Base-by-base conservation (phyloP, 2,113 vertebrate species). In the Cygnus buccinator region DNA sequence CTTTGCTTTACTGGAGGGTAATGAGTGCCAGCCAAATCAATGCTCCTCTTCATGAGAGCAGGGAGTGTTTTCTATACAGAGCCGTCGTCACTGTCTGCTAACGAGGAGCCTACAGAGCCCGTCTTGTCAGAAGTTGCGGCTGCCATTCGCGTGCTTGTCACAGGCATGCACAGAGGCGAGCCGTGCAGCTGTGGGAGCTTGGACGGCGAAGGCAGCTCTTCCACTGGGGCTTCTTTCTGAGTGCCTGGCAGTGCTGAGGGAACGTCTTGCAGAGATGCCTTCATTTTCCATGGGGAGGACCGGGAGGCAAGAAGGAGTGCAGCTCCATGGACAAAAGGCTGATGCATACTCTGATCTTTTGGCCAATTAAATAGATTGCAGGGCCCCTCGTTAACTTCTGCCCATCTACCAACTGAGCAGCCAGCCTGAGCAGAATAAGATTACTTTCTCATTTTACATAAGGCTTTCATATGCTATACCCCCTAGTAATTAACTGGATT, bases 401-500 rank as follows among this genome's bases (percentile, higher is more conserved):
- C 73, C 74, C 0, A 0, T 79, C 72, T 80, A 3, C 80, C 73
- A 67, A 90, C 76, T 31, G 72, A 95, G 74, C 89, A 71, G 67
- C 74, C 93, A 66, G 77, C 81, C 84, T 67, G 48, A 46, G 84
- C 77, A 79, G 89, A 92, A 31, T 73, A 16, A 59, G 54, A 87
- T 91, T 84, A 14, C 37, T 84, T 94, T 85, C 41, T 79, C 58
- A 2, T 95, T 94, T 94, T 82, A 74, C 75, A 23, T 50, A 61
- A 67, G n/a, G 81, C 87, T 89, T 93, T 94, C 84, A 70, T 50
- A 44, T 44, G 44, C 70, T 94, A 2, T 55, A 16, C 61, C 62
- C 44, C 6, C 31, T 55, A 9, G 85, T 96, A 96, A 96, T 95
- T 95, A 94, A 74, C 44, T 76, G 74, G 84, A 89, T 76, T 91